Base-by-base conservation (phyloP, 1,140 invertebrate genomes). In the Pemphigus obesinymphae region DNA sequence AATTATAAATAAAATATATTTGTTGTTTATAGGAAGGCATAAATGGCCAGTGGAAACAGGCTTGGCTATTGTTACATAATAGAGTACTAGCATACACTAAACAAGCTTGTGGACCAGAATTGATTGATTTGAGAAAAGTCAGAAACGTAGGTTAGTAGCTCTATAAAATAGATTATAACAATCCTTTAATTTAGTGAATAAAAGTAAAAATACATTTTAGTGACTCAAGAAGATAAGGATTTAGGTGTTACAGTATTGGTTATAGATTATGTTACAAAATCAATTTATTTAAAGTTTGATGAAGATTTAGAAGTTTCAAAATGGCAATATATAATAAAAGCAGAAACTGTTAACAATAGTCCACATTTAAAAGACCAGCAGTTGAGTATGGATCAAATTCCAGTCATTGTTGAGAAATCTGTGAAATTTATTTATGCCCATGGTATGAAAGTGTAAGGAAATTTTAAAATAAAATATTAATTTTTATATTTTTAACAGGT, bases 391-490 rank as follows among this genome's bases (percentile, higher is more conserved):
- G 93, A 95, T 83, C 91, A 96, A 86, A 90, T 97, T 40, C 95
- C 95, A 31, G 93, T 95, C 20, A 92, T 97, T 80, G 93, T 97
- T 3, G 94, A 96, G 84, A 96, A 95, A 86, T 97, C 95, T 87
- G 92, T 96, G 55, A 95, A 94, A 85, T 96, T 96, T 85, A 92
- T 97, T 82, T 94, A 93, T 84, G 90, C 92, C 20, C 91, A 96
- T 86, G 95, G 93, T 94, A 88, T 87, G 87, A 84, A 34, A 70
- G 6, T 13, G 3, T 48, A 50, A 48, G 5, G n/a, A 40, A 3
- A 31, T 11, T 50, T 40, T 40, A 7, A 43, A 40, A 58, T 50
- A 45, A 76, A 23, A 73, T 29, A 43, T 7, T 13, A 40, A 81
- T 43, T 29, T 50, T 55, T 55, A 5, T 55, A 4, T n/a, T 43